Percentiles rank a stretch among this genome's conserved stretches.
phyloP scores from a whole-genome alignment of 2,797 vertebrate species.

The Pitangus sulphuratus region DNA sequence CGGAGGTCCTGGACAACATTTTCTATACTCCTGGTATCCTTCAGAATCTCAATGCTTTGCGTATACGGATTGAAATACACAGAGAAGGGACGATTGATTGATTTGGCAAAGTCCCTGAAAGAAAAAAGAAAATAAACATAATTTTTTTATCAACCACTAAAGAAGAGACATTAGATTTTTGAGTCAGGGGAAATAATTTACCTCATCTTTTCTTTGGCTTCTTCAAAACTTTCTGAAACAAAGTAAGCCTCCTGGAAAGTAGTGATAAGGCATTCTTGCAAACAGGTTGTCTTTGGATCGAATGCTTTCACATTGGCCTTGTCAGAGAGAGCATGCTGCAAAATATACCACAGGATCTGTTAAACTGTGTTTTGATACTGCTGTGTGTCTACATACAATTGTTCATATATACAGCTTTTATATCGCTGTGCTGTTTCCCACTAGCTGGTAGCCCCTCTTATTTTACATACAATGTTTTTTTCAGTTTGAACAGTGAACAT shows the following conservation, averaged over 20 bases:
- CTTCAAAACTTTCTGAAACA: conserved; percentile 96
- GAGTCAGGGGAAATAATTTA: conserved; percentile 68
- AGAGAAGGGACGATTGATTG: conserved; percentile 92
- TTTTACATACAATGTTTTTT: background rate
- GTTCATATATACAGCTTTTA: background rate
- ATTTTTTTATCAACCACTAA: background rate
- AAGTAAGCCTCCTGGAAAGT: conserved; percentile 98
- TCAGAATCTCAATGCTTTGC: conserved; percentile 92
- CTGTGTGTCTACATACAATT: background rate
- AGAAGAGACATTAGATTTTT: conserved; percentile 23
- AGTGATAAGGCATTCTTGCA: conserved; percentile 96
- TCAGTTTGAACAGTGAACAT: background rate
- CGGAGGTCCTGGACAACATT: conserved; percentile 94
- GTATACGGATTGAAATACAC: conserved; percentile 98
- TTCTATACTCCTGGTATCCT: conserved; percentile 93
- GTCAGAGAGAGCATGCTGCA: conserved; percentile 93
- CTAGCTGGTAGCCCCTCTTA: background rate
- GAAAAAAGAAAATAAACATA: conserved; percentile 47
- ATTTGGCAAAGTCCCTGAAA: conserved; percentile 94
- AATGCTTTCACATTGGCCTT: conserved; percentile 91
- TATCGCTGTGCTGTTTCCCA: background rate
- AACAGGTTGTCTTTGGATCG: conserved; percentile 91
- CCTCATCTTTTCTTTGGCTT: conserved; percentile 99
- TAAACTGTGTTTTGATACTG: background rate
- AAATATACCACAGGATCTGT: conserved; percentile 54